phyloP scores from a whole-genome alignment of 1,140 invertebrate genomes.

The Asbolus verrucosus region DNA sequence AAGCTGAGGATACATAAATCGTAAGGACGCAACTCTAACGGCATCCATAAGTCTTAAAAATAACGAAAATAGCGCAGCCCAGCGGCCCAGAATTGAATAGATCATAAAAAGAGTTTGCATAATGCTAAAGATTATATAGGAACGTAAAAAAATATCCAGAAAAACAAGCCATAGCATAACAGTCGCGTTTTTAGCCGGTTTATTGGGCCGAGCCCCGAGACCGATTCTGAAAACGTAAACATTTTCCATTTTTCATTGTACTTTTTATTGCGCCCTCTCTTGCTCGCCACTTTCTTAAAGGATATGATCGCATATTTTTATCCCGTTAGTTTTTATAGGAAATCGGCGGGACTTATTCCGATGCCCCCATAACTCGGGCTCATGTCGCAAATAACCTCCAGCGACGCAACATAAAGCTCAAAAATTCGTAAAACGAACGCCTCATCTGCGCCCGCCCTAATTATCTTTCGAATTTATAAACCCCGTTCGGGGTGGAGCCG shows the following conservation, averaged over 20 bases:
- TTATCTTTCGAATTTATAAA: conserved; percentile 17
- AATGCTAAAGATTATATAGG: conserved; percentile 46
- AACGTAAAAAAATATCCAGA: conserved; percentile 43
- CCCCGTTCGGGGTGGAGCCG: conserved; percentile 3
- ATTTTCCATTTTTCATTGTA: conserved; percentile 50
- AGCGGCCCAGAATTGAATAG: no score
- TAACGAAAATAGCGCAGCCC: conserved; percentile 51
- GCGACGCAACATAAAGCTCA: not conserved
- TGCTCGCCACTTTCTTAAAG: conserved; percentile 21
- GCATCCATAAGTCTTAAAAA: conserved; percentile 54
- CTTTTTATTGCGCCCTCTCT: conserved; percentile 26
- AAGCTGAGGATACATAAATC: conserved; percentile 58
- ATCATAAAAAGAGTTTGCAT: conserved; percentile 49
- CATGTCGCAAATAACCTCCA: not conserved
- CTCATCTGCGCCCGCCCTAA: not conserved
- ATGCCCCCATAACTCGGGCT: not conserved
- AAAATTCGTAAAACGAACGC: not conserved
- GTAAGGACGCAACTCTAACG: conserved; percentile 52
- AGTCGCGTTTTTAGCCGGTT: conserved; percentile 40
- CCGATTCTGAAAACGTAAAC: conserved; percentile 46
- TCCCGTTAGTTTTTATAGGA: conserved; percentile 34
- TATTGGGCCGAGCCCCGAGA: conserved; percentile 36
- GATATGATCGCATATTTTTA: conserved; percentile 40
- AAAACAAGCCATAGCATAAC: conserved; percentile 49
- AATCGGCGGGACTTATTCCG: conserved; percentile 8